These are phyloP conservation scores for Drosophila quadrilineata DNA, from an alignment of 1,140 invertebrate species.

Conservation along the genomic window DNA sequence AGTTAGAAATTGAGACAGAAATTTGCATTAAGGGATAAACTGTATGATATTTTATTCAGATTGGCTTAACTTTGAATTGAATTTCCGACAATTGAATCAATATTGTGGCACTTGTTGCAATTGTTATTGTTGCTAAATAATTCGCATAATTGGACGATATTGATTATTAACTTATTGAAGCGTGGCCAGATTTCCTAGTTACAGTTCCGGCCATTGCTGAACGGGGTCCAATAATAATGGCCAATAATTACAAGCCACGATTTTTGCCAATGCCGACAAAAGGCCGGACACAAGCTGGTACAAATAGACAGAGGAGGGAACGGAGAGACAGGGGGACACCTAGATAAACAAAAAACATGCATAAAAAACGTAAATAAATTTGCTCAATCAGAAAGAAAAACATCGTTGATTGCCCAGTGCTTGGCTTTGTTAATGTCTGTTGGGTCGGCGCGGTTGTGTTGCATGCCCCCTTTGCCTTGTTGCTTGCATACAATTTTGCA, in stretches of 20 bases:
- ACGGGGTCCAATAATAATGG: slow-evolving; percentile 67
- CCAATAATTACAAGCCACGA: slow-evolving; percentile 74
- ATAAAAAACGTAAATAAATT: slow-evolving; percentile 59
- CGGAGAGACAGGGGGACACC: slow-evolving; percentile 21
- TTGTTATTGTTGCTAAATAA: too few relatives aligned
- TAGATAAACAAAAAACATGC: too few relatives aligned
- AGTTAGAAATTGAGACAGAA: too few relatives aligned
- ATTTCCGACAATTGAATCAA: slow-evolving; percentile 47
- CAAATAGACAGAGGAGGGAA: slow-evolving; percentile 29
- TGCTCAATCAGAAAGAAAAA: slow-evolving; percentile 65
- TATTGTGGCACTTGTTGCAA: slow-evolving; percentile 64
- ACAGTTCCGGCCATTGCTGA: slow-evolving; percentile 64
- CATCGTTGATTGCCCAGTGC: slow-evolving; percentile 43
- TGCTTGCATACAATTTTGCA: too few relatives aligned
- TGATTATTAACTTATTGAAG: slow-evolving; percentile 62
- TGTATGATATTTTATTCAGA: background rate
- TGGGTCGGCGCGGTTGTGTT: background rate
- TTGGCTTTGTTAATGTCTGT: slow-evolving; percentile 17
- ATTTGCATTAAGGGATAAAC: too few relatives aligned
- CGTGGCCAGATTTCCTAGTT: slow-evolving; percentile 55
- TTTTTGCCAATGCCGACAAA: slow-evolving; percentile 59
- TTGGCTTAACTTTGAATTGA: background rate
- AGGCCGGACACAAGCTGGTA: slow-evolving; percentile 17
- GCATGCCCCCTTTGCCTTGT: slow-evolving; percentile 10
- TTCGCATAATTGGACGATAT: slow-evolving; percentile 52